These are phyloP conservation scores for Rotaria socialis DNA, from an alignment of 2,888 invertebrate species.

Conservation along the genomic window DNA sequence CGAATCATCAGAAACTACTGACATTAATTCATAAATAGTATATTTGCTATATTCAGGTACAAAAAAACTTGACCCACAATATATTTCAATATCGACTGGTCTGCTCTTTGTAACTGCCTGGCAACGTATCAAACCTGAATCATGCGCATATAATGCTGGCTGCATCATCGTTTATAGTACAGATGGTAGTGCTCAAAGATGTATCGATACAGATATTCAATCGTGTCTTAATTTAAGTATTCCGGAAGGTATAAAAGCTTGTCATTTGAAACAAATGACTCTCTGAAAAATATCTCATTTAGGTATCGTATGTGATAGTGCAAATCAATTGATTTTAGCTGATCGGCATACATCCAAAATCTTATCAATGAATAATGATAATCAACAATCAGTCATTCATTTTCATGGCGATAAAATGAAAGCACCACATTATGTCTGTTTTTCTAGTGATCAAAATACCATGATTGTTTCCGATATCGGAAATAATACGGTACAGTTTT, in stretches of 20 bases:
- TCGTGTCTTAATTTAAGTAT: background rate
- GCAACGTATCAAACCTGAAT: background rate
- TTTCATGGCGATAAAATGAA: conserved; percentile 19
- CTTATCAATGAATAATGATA: background rate
- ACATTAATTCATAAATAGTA: no score
- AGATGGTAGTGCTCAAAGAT: background rate
- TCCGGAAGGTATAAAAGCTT: background rate
- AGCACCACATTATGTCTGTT: conserved; percentile 24
- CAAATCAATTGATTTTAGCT: conserved; percentile 24
- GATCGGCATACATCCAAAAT: conserved; percentile 10
- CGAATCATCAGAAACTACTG: no score
- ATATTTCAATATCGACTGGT: background rate
- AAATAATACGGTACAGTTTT: conserved; percentile 2
- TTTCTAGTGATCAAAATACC: background rate
- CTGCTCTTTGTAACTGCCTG: background rate
- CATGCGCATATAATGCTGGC: conserved; percentile 5
- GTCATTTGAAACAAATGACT: no score
- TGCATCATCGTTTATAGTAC: background rate
- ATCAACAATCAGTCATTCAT: background rate
- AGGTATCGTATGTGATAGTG: background rate
- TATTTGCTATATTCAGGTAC: background rate
- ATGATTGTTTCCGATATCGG: background rate
- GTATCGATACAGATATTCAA: background rate
- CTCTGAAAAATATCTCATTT: background rate
- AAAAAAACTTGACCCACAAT: conserved; percentile 14